Evolutionary conservation across 2,797 vertebrate genomes (phyloP).

Genomic region (Urophycis tenuis): DNA sequence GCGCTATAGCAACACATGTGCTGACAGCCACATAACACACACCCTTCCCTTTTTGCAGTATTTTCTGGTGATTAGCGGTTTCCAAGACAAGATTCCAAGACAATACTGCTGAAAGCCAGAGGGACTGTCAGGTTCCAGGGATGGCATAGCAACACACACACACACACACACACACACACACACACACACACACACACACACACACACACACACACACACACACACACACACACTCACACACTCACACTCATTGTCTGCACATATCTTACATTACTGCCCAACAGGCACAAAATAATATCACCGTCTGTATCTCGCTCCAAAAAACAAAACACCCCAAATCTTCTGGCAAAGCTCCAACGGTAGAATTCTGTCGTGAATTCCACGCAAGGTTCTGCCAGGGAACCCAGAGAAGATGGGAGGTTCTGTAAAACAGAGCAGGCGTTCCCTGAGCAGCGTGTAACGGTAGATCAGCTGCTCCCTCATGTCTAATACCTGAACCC

Average conservation of each 20-base stretch:
- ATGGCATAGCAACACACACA: conserved; percentile 23
- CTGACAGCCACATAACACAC: background rate
- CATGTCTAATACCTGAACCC: conserved; percentile 7
- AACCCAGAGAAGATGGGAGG: conserved; percentile 30
- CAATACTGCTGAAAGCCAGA: background rate
- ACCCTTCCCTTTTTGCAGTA: background rate
- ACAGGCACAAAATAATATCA: conserved; percentile 28
- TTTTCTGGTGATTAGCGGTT: conserved; percentile 18
- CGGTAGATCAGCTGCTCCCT: conserved; percentile 17
- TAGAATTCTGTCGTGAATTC: conserved; percentile 44
- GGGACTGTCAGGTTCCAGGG: conserved; percentile 41
- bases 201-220: conserved; percentile 14
- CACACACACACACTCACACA: conserved; percentile 14
- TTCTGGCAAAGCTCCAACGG: conserved; percentile 35
- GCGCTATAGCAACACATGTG: background rate
- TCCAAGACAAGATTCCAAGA: conserved; percentile 28
- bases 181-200: conserved; percentile 26
- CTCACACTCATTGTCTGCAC: conserved; percentile 36
- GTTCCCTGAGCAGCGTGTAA: conserved; percentile 18
- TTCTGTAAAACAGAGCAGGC: conserved; percentile 12
- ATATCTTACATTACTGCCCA: background rate
- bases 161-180: conserved; percentile 14
- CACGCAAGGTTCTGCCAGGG: conserved; percentile 39
- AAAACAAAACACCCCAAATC: conserved; percentile 16
- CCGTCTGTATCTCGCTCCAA: conserved; percentile 33